Evolutionary conservation across 2,113 vertebrate species (phyloP).

Genomic region (Calidris pugnax): DNA sequence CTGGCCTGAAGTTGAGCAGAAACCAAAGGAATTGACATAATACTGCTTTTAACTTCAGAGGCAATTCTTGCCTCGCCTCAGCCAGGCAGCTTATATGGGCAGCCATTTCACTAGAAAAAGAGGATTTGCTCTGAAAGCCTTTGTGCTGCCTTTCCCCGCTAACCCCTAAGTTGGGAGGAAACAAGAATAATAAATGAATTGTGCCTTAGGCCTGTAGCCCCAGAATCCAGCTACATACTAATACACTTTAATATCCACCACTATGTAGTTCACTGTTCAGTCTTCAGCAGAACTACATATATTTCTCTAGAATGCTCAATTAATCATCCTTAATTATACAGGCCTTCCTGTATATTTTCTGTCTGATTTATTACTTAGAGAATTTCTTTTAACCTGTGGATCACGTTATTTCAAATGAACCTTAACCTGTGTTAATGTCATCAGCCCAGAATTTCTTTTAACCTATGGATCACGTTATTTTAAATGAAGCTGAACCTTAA

Average conservation of each 20-base stretch:
- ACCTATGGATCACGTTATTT: background rate
- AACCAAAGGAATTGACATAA: background rate
- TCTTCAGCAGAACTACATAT: background rate
- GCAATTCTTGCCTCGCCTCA: background rate
- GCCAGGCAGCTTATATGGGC: rapidly evolving
- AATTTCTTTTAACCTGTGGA: background rate
- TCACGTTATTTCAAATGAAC: background rate
- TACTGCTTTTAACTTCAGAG: background rate
- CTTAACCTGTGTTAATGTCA: background rate
- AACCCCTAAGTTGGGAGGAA: background rate
- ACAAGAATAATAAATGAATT: background rate
- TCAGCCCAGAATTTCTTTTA: background rate
- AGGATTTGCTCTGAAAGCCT: background rate
- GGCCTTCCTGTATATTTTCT: background rate
- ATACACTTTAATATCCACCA: background rate
- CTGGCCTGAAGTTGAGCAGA: background rate
- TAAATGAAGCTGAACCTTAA: background rate
- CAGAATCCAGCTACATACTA: background rate
- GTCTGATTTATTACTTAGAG: background rate
- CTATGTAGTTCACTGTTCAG: background rate
- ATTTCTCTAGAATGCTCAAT: background rate
- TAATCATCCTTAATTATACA: background rate
- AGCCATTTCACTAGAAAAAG: background rate
- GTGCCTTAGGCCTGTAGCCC: background rate
- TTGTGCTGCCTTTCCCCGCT: background rate